phyloP scores from a whole-genome alignment of 2,888 invertebrate species.

The Cataglyphis rosenhaueri region DNA sequence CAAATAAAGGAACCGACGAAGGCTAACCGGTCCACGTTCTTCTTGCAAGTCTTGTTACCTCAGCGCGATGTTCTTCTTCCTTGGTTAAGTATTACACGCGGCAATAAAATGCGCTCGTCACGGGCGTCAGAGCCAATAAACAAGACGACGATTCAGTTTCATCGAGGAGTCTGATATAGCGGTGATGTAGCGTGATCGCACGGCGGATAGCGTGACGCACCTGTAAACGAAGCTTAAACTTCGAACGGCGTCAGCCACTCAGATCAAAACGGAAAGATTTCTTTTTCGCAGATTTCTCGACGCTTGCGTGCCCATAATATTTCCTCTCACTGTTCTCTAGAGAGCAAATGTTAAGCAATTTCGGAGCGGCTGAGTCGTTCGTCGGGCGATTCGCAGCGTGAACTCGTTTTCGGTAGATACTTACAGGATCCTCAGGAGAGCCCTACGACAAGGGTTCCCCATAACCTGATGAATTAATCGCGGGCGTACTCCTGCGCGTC shows the following conservation, averaged over 20 bases:
- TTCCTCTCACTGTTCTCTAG: conserved; percentile 56
- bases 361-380: conserved; percentile 57
- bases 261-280: conserved; percentile 52
- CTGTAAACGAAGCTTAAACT: conserved; percentile 57
- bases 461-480: conserved; percentile 77
- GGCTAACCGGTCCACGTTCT: conserved; percentile 24
- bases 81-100: conserved; percentile 20
- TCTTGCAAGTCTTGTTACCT: conserved; percentile 15
- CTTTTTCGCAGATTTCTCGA: conserved; percentile 66
- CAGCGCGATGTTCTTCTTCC: neutral
- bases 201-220: conserved; percentile 47
- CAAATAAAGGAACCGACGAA: neutral
- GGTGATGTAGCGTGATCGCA: conserved; percentile 48
- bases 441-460: conserved; percentile 45
- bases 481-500: conserved; percentile 60
- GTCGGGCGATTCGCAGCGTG: conserved; percentile 70
- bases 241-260: conserved; percentile 45
- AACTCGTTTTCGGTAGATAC: conserved; percentile 63
- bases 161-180: conserved; percentile 37
- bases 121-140: conserved; percentile 46
- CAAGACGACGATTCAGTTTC: conserved; percentile 49
- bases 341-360: conserved; percentile 56
- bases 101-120: conserved; percentile 51
- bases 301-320: conserved; percentile 71
- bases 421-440: conserved; percentile 23